Evolutionary conservation across 2,888 invertebrate genomes (phyloP).

Genomic region (Antheraea assamensis): DNA sequence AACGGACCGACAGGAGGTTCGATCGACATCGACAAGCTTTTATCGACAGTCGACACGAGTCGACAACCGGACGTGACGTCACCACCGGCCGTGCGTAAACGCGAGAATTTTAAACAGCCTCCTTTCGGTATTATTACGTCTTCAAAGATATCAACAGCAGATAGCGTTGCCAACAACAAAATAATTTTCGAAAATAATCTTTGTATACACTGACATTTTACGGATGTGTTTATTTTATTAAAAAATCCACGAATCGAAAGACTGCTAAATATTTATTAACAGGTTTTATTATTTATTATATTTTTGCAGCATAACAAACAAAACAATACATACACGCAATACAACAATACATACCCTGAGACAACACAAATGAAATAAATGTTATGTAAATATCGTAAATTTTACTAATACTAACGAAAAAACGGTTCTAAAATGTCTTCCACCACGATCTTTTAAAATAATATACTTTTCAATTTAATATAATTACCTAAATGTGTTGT

Average conservation of each 20-base stretch:
- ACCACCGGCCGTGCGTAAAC: conserved; percentile 67
- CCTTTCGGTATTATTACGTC: conserved; percentile 68
- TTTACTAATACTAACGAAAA: no score
- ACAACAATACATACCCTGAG: neutral
- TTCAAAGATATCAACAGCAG: conserved; percentile 67
- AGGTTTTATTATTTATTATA: no score
- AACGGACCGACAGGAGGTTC: conserved; percentile 75
- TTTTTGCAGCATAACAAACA: no score
- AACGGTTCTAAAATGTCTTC: no score
- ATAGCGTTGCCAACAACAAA: neutral
- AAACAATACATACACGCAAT: no score
- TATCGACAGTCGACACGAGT: conserved; percentile 60
- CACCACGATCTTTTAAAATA: neutral
- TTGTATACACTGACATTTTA: neutral
- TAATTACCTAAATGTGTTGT: neutral
- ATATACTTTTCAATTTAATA: neutral
- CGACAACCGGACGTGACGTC: conserved; percentile 76
- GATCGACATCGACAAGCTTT: conserved; percentile 67
- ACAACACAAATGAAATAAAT: neutral
- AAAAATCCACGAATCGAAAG: no score
- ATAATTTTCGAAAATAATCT: neutral
- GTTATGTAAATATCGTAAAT: neutral
- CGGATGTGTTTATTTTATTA: no score
- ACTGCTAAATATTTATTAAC: no score
- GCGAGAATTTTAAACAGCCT: conserved; percentile 79